Conservation (phyloP, 2,888 invertebrate species). For the Neuroscelio doddi region DNA sequence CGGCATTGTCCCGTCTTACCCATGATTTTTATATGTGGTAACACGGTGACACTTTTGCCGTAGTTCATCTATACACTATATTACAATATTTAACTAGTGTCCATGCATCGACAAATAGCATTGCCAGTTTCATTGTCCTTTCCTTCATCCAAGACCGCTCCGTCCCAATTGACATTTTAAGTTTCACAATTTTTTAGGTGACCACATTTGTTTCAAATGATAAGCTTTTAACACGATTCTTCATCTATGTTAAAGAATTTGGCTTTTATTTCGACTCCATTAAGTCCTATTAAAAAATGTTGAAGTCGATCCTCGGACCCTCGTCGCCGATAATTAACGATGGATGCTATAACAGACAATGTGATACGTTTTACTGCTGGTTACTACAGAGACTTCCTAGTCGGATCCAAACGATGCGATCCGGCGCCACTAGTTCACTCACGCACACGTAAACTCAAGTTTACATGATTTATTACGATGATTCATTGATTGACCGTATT, state of each 20-base stretch:
- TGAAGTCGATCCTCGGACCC: slow-evolving; percentile 57
- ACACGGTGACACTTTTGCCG: slow-evolving; percentile 27
- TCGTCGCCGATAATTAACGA: slow-evolving; percentile 64
- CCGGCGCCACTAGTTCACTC: slow-evolving; percentile 72
- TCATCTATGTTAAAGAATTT: too few species aligned
- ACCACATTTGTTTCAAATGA: too few species aligned
- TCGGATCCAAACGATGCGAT: slow-evolving; percentile 54
- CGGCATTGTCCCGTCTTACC: slow-evolving; percentile 43
- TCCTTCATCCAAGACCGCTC: not conserved
- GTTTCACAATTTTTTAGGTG: too few species aligned
- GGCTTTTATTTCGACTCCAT: too few species aligned
- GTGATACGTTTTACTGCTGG: slow-evolving; percentile 73
- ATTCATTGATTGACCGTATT: slow-evolving; percentile 68
- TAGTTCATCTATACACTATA: slow-evolving; percentile 45
- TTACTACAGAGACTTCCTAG: slow-evolving; percentile 73
- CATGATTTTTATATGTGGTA: slow-evolving; percentile 33
- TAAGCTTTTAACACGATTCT: too few species aligned
- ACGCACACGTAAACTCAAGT: slow-evolving; percentile 70
- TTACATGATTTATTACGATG: slow-evolving; percentile 65
- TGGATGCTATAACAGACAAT: slow-evolving; percentile 70
- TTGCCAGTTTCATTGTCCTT: not conserved
- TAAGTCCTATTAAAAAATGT: too few species aligned
- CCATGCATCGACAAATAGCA: slow-evolving; percentile 29
- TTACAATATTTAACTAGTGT: slow-evolving; percentile 53
- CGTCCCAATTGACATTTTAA: not conserved